Conservation (phyloP, 2,113 vertebrate genomes). For the Menura novaehollandiae region DNA sequence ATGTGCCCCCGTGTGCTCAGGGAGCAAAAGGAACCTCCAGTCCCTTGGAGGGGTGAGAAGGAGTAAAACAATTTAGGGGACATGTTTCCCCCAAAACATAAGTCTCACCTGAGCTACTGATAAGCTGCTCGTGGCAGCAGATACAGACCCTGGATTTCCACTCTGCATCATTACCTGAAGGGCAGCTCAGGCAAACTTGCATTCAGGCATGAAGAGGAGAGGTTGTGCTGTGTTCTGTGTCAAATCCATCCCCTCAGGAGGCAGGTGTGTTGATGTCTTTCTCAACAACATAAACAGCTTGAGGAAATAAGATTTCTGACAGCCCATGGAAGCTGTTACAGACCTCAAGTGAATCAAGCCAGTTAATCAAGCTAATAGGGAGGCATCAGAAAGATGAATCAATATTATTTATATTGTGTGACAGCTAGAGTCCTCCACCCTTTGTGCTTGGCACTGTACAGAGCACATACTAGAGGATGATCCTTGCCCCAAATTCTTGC, state of each 20-base stretch:
- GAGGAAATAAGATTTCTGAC: conserved; percentile 13
- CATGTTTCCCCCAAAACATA: background rate
- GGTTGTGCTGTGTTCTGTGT: background rate
- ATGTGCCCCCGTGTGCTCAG: accelerated
- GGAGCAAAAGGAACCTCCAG: background rate
- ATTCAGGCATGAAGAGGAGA: background rate
- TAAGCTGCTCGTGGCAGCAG: background rate
- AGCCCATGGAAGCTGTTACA: background rate
- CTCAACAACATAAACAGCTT: background rate
- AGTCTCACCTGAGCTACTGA: background rate
- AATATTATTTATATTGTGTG: background rate
- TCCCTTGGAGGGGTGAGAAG: background rate
- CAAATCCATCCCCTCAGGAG: background rate
- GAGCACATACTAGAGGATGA: background rate
- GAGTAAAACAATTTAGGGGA: background rate
- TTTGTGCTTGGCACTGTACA: background rate
- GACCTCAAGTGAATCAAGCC: background rate
- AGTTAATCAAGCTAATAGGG: conserved; percentile 5
- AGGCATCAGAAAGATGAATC: conserved; percentile 9
- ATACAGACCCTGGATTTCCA: background rate
- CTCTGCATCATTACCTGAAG: background rate
- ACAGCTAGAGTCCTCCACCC: background rate
- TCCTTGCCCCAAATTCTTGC: background rate
- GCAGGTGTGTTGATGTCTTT: background rate
- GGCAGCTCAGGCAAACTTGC: background rate